Evolutionary conservation across 2,888 invertebrate species (phyloP).

Genomic region (Nomada fabriciana): DNA sequence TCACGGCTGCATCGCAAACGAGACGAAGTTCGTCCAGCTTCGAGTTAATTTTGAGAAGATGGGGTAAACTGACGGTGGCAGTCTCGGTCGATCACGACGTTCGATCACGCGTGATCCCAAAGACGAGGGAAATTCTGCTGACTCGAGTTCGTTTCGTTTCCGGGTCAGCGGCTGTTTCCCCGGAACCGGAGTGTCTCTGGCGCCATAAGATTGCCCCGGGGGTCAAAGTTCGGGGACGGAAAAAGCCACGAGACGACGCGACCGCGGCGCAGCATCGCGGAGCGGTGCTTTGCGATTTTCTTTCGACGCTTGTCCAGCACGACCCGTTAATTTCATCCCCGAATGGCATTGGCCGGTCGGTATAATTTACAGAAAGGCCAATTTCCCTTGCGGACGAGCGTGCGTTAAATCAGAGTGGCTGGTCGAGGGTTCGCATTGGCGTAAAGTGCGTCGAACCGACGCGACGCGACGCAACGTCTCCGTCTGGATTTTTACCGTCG

Average conservation of each 20-base stretch:
- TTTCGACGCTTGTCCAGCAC: not conserved
- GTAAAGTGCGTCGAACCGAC: conserved; percentile 71
- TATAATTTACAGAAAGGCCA: not conserved
- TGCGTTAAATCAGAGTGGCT: not conserved
- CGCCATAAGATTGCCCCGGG: conserved; percentile 8
- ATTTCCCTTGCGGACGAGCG: not conserved
- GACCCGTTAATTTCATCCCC: not conserved
- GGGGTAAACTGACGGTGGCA: not conserved
- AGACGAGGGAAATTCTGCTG: conserved; percentile 35
- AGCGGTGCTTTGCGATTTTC: no score
- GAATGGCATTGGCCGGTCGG: not conserved
- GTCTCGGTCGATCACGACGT: not conserved
- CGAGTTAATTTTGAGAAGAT: not conserved
- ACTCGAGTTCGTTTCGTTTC: conserved; percentile 21
- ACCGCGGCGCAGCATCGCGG: no score
- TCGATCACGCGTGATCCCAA: not conserved
- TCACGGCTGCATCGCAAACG: no score
- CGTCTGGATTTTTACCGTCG: conserved; percentile 68
- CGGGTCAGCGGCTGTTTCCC: conserved; percentile 25
- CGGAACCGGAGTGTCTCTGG: conserved; percentile 3
- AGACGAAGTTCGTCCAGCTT: not conserved
- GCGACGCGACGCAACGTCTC: conserved; percentile 30
- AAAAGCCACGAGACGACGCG: no score
- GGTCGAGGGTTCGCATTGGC: not conserved
- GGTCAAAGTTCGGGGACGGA: not conserved